Base-by-base conservation (phyloP, 2,113 vertebrate genomes). In the Ancistrus triradiatus region DNA sequence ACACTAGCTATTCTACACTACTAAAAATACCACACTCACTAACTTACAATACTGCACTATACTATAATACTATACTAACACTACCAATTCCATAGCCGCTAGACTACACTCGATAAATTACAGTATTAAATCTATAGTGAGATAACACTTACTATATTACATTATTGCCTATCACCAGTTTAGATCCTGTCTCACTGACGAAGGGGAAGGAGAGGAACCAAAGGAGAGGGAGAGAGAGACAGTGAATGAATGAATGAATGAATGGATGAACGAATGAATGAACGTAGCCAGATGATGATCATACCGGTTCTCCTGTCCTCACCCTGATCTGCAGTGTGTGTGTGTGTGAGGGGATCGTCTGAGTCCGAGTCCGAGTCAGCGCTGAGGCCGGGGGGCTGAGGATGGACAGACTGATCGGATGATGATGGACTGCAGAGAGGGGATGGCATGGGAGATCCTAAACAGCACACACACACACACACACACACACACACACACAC, bases 401-500 rank as follows among this genome's bases (percentile, higher is more conserved):
- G 80, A 84, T 80, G 87, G 83, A 88, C 85, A 78, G 81, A 82
- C 84, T 87, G 85, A 72, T 89, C 86, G 81, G 87, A 90, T 87
- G 89, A 90, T 87, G 89, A 80, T 87, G 89, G 81, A 81, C 84
- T 87, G 88, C 89, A 87, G 81, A 81, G 88, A 78, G 87, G 86
- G 76, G 87, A 85, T 87, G 86, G 87, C 83, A 85, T 82, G 82
- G 83, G 82, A 91, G 82, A 81, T 89, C 88, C 74, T 81, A 81
- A 68, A 65, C 68, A 66, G 76, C 77, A 73, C 75, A 84, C 84
- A 69, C 79, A 48, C 76, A 74, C 13, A 42, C 82, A 73, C 44
- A 74, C 66, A 71, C 55, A 55, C 67, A 59, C 66, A 38, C 8
- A 62, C 61, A 46, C 5, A 66, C 31, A 49, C 59, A 70, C 19